Conservation (phyloP, 2,797 vertebrate species). For the Adelosebastes latens region DNA sequence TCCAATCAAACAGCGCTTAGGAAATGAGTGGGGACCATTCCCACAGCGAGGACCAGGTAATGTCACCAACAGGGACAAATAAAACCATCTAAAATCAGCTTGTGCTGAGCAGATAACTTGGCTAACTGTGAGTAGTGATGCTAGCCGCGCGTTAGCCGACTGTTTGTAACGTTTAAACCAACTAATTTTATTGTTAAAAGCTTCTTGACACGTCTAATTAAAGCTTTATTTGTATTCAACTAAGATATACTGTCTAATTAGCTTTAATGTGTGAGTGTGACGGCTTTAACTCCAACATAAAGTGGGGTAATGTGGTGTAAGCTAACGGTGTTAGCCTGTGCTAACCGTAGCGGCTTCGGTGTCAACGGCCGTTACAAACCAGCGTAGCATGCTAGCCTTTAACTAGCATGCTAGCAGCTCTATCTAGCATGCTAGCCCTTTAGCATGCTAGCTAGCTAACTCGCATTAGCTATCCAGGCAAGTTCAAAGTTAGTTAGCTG, state of each 20-base stretch:
- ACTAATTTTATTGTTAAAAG: conserved; percentile 24
- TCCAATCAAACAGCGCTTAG: conserved; percentile 33
- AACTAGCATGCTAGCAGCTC: not conserved
- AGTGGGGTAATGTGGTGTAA: conserved; percentile 22
- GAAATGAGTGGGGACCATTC: conserved; percentile 95
- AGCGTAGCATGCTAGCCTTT: conserved; percentile 27
- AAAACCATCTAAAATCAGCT: too few species aligned
- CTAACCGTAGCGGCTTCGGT: conserved; percentile 40
- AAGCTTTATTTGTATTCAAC: too few species aligned
- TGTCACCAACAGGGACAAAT: conserved; percentile 20
- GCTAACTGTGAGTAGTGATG: conserved; percentile 56
- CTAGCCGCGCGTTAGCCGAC: conserved; percentile 61
- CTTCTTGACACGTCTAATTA: conserved; percentile 6
- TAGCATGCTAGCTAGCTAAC: conserved; percentile 26
- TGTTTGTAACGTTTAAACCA: conserved; percentile 37
- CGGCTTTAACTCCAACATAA: not conserved
- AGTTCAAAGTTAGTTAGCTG: conserved; percentile 85
- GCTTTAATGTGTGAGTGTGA: not conserved
- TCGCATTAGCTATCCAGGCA: conserved; percentile 66
- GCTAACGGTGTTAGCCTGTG: conserved; percentile 13
- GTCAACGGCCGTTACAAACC: conserved; percentile 45
- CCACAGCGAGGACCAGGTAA: conserved; percentile 95
- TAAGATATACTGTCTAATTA: too few species aligned
- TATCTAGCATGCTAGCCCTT: not conserved
- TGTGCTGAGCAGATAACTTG: conserved; percentile 38